These are phyloP conservation scores for Pseudopleuronectes americanus DNA, from an alignment of 2,797 vertebrate genomes.

Conservation along the genomic window DNA sequence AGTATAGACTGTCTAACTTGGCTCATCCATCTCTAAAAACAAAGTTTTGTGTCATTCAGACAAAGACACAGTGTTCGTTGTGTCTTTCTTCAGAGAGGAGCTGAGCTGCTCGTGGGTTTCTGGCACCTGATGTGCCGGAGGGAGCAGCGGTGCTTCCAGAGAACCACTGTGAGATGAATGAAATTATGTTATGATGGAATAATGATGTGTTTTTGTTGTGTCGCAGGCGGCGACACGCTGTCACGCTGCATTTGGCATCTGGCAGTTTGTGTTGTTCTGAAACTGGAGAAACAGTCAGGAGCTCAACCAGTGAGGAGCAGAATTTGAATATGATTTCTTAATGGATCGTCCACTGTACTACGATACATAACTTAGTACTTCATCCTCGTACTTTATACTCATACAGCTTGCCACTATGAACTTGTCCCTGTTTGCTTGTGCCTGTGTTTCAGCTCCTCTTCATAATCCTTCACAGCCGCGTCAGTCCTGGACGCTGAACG, in stretches of 20 bases:
- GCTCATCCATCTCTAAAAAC: too few species aligned
- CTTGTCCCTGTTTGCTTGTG: background rate
- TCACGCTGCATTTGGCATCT: too few species aligned
- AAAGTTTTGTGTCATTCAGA: too few species aligned
- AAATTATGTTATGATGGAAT: background rate
- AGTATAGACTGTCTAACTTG: too few species aligned
- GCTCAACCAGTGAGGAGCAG: background rate
- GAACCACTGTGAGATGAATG: background rate
- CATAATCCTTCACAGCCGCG: constrained; percentile 43
- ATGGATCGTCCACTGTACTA: background rate
- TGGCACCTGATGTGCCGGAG: too few species aligned
- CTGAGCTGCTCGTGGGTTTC: too few species aligned
- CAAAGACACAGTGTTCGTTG: too few species aligned
- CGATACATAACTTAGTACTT: background rate
- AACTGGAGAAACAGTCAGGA: background rate
- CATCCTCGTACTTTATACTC: background rate
- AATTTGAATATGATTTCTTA: background rate
- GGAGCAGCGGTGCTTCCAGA: too few species aligned
- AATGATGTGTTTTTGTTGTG: background rate
- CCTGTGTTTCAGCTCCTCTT: constrained; percentile 11
- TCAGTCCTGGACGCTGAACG: constrained; percentile 10
- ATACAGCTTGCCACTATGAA: background rate
- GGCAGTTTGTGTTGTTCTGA: too few species aligned
- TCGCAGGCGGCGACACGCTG: background rate
- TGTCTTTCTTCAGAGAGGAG: too few species aligned